Base-by-base conservation (phyloP, 1,140 invertebrate genomes). In the Hypothenemus hampei region DNA sequence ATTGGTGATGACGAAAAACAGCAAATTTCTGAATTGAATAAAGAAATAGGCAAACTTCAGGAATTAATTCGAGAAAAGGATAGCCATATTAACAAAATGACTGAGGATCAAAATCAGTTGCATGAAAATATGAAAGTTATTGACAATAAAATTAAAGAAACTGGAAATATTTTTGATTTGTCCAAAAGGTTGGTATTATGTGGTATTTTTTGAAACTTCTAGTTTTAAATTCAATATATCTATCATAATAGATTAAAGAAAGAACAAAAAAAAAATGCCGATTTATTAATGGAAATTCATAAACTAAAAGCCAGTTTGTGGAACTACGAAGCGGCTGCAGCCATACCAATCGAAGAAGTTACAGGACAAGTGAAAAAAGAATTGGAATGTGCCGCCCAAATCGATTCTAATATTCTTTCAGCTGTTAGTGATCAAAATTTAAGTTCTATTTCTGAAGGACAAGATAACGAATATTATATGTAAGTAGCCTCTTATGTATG, bases 31-130 rank as follows among this genome's bases (percentile, higher is more conserved):
- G 69, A 71, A 43, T 69, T 75, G 21, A 70, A 75, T 21, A 76
- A 81, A 52, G 76, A 83, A 63, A 76, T 83, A 24, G 67, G 73
- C 41, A 72, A 78, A 63, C 61, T 82, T 33, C 76, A 80, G 41
- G 78, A 80, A 51, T 76, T 80, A 41, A 59, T 81, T 1, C 77
- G 77, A 3, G 78, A 82, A 50, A 78, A 76, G 48, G 78, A 81
- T 13, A 71, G 74, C 13, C 69, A 76, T 1, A 76, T 77, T 20
- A 62, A 68, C 1, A 69, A 77, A 46, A 73, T 82, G 68, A 73
- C 65, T n/a, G 72, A 74, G 3, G 77, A 81, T 36, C 74, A 72
- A 18, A 74, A 74, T 44, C 74, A 66, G 41, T 50, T 78, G 6
- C 75, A 77, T 15, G 59, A 64, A 4, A 73, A 74, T 50, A 59